Evolutionary conservation across 2,888 invertebrate species (phyloP), one percentile per base, ranked within the genome.

Genomic region (Limnephilus auricula): DNA sequence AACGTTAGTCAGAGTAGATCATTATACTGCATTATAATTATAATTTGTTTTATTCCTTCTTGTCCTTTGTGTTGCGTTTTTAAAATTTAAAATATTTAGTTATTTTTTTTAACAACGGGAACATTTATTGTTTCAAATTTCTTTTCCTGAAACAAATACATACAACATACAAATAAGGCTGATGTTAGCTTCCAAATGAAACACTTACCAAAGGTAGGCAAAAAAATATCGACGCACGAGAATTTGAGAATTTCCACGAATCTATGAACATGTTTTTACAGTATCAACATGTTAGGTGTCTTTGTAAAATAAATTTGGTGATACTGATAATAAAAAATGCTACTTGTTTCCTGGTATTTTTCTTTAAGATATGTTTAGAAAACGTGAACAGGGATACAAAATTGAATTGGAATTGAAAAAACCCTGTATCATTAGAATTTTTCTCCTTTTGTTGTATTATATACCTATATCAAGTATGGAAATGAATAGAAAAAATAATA

Each of bases 291-390:
- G 31, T 82, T 2, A 34, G 32, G 31, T 82, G 32, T 82, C 90
- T 90, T 89, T 89, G 87, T 65, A 90, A 91, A 92, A 91, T 90
- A 92, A 91, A 92, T 89, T 92, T 91, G 88, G 89, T 90, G 91
- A 37, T 31, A 90, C 50, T 90, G 90, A 92, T 90, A 92, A 91
- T 89, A 92, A 92, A 89, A 90, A 82, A 32, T 32, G 82, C 79
- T 65, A 83, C 88, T 65, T 65, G 25, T n/a, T 65, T 65, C 65
- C 65, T 25, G 25, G 65, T 65, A 65, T 65, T 65, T 65, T 65
- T 65, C 6, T 65, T 25, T 65, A 65, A 2, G 25, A 9, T 2
- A 45, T 4, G 65, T 9, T 9, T 9, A 65, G 65, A n/a, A 65
- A 92, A 89, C 85, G 84, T 83, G 65, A 88, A 80, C 45, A 32